Base-by-base conservation (phyloP, 2,797 vertebrate species). In the Gallirallus australis region DNA sequence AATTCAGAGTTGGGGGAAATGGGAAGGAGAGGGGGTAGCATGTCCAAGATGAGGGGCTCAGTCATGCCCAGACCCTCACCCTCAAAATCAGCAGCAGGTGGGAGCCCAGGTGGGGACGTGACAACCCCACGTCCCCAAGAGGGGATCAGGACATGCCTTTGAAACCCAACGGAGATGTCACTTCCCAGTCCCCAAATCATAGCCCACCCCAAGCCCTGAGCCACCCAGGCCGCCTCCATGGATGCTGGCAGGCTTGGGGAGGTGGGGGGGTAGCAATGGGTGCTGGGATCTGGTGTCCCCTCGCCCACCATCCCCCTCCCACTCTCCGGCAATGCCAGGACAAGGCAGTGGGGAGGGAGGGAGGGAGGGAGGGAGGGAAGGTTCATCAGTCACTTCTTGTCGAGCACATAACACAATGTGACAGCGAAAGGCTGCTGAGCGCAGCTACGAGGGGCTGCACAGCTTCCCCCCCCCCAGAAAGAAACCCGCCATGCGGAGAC, bases 381-480 rank as follows among this genome's bases (percentile, higher is more conserved):
- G 66, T 79, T 87, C 76, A n/a, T 87, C 68, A 45, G 66, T 89
- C 91, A 52, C 78, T 95, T 94, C 56, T 92, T 17, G 1, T 1
- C 0, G 1, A 63, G 76, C 37, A 91, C 80, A 80, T 91, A 95
- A 96, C 0, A 0, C 48, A 4, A 37, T 4, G 86, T 91, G 96
- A 96, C 93, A 95, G 95, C 16, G 2, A 15, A 11, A 90, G 91
- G 91, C 90, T 92, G 93, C 80, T 27, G 42, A 91, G 82, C 39
- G 16, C 48, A 18, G 89, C 88, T 61, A 21, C 0, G 37, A 89
- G 89, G 84, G 93, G 87, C 24, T 76, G 92, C 35, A 4, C 65
- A 11, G 23, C 81, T 12, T 11, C 47, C 70, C 92, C 42, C 79
- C 24, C 61, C 69, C 5, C 6, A 21, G 73, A 72, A 60, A 30